A percentile compares a stretch with the other conserved stretches of the same genome.
Evolutionary conservation across 2,113 vertebrate species (phyloP).

Genomic region (Zonotrichia leucophrys): DNA sequence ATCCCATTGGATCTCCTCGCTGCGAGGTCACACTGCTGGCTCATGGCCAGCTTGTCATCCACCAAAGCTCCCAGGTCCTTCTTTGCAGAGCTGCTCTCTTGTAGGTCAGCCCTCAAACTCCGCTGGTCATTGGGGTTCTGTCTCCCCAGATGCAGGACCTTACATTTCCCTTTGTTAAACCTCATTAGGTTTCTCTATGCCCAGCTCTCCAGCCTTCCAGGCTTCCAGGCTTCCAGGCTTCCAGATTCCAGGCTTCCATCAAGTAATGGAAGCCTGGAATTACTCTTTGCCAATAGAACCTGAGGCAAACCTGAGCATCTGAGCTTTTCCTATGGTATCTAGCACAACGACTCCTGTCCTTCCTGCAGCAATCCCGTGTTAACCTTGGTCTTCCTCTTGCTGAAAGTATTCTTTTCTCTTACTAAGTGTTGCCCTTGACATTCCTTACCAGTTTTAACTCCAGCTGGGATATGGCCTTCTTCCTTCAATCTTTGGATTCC

Average conservation of each 20-base stretch:
- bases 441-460: neutral
- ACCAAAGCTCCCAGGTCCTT: neutral
- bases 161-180: neutral
- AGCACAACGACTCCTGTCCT: accelerated
- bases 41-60: too few relatives aligned
- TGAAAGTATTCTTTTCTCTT: neutral
- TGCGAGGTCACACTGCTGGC: neutral
- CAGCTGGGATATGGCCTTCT: neutral
- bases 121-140: neutral
- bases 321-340: neutral
- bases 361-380: accelerated
- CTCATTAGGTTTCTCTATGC: accelerated
- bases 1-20: neutral
- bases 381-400: neutral
- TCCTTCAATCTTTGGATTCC: neutral
- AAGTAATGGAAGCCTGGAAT: neutral
- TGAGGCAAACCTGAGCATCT: neutral
- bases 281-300: neutral
- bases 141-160: neutral
- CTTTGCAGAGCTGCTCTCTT: neutral
- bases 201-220: neutral
- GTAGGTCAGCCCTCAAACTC: neutral
- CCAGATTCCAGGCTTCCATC: too few relatives aligned
- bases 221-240: too few relatives aligned
- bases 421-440: neutral